Conservation (phyloP, 2,888 invertebrate genomes). For the Cheilosia grossa region DNA sequence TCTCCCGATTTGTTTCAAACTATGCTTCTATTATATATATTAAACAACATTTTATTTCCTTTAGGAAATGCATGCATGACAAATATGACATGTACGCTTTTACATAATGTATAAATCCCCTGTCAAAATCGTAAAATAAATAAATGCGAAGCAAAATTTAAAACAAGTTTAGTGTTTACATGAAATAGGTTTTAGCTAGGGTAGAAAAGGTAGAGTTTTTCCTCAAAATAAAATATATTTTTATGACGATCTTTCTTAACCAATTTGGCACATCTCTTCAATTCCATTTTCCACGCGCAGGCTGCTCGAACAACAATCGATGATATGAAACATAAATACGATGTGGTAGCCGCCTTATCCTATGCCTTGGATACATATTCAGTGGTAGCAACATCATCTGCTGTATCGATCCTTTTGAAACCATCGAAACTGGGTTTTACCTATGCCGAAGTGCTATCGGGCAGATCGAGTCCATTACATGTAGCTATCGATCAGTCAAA, state of each 20-base stretch:
- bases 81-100: constrained; percentile 12
- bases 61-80: constrained; percentile 9
- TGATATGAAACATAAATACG: constrained; percentile 88
- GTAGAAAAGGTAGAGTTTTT: constrained; percentile 63
- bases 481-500: constrained; percentile 75
- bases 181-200: constrained; percentile 31
- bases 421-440: constrained; percentile 83
- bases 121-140: constrained; percentile 50
- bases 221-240: constrained; percentile 53
- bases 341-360: constrained; percentile 88
- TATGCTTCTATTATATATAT: constrained; percentile 1
- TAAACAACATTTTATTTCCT: constrained; percentile 4
- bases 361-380: constrained; percentile 90
- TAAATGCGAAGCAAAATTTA: constrained; percentile 31
- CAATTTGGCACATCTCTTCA: constrained; percentile 83
- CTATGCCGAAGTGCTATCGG: constrained; percentile 90
- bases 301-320: constrained; percentile 85
- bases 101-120: constrained; percentile 26
- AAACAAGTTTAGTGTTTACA: constrained; percentile 38
- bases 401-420: constrained; percentile 84
- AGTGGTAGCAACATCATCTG: constrained; percentile 84
- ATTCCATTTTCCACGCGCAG: constrained; percentile 80
- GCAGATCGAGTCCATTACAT: constrained; percentile 83
- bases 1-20: constrained; percentile 53
- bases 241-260: constrained; percentile 80